Percentiles rank a stretch among this genome's conserved stretches.
Evolutionary conservation across 2,797 vertebrate genomes (phyloP).

Genomic region (Glyptemys insculpta): DNA sequence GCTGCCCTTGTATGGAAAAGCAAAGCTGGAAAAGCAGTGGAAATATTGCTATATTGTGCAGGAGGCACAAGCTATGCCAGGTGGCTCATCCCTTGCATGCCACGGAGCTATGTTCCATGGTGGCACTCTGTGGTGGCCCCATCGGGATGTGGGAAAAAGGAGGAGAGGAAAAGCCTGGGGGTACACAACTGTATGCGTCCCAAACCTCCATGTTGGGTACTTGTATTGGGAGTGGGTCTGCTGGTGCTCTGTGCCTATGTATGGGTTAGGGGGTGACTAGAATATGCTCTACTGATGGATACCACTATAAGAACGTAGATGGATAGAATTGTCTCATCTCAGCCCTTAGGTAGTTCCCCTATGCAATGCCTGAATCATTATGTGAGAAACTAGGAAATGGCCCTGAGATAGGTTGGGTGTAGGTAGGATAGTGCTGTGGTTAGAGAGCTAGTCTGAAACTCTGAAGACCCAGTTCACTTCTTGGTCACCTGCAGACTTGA

Average conservation of each 20-base stretch:
- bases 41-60: background rate
- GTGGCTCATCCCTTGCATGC: background rate
- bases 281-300: background rate
- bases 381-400: background rate
- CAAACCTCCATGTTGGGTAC: background rate
- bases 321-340: accelerated
- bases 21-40: background rate
- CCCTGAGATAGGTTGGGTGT: background rate
- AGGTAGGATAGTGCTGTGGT: background rate
- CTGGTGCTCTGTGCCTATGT: background rate
- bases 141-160: background rate
- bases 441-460: background rate
- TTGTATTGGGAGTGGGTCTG: background rate
- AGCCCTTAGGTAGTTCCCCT: background rate
- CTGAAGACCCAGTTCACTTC: background rate
- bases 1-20: background rate
- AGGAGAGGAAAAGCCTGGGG: background rate
- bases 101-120: background rate
- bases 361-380: background rate
- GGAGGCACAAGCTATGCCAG: background rate
- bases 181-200: background rate
- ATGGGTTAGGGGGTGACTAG: background rate
- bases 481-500: background rate
- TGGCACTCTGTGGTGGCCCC: background rate
- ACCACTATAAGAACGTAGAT: background rate